These are phyloP conservation scores for Ochropleura leucogaster DNA, from an alignment of 2,888 invertebrate genomes.

Conservation along the genomic window DNA sequence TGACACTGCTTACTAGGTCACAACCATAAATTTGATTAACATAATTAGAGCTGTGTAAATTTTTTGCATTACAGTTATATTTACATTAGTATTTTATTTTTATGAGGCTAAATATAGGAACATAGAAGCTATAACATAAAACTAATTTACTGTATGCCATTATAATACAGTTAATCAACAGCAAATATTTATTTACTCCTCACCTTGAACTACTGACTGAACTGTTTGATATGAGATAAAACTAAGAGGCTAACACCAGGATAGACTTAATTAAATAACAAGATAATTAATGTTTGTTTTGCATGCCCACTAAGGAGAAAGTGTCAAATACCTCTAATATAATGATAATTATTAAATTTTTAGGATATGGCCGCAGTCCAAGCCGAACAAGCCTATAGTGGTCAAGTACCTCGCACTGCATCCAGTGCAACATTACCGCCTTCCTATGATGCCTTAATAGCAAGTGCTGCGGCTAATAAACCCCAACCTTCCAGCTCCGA, in stretches of 20 bases:
- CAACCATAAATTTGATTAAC: constrained; percentile 43
- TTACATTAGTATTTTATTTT: constrained; percentile 16
- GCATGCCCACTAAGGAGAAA: constrained; percentile 33
- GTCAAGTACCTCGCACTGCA: constrained; percentile 89
- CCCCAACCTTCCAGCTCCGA: constrained; percentile 89
- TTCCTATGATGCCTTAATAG: constrained; percentile 91
- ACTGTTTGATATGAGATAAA: constrained; percentile 54
- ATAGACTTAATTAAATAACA: constrained; percentile 44
- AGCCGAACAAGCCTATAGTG: constrained; percentile 89
- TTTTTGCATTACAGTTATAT: constrained; percentile 42
- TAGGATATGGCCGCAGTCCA: constrained; percentile 91
- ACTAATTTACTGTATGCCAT: constrained; percentile 15
- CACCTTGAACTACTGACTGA: constrained; percentile 64
- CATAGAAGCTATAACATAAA: background rate
- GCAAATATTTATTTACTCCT: constrained; percentile 46
- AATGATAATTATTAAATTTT: constrained; percentile 68
- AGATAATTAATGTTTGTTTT: constrained; percentile 45
- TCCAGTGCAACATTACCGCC: constrained; percentile 91
- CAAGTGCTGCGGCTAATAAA: constrained; percentile 81
- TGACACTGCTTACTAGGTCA: constrained; percentile 45
- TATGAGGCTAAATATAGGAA: constrained; percentile 16
- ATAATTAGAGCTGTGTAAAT: constrained; percentile 26
- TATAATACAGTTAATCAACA: constrained; percentile 33
- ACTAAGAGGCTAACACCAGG: constrained; percentile 35
- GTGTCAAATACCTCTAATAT: constrained; percentile 31